Evolutionary conservation across 2,797 vertebrate genomes (phyloP), one percentile per base, ranked within the genome.

Genomic region (Cichlasoma orientale): DNA sequence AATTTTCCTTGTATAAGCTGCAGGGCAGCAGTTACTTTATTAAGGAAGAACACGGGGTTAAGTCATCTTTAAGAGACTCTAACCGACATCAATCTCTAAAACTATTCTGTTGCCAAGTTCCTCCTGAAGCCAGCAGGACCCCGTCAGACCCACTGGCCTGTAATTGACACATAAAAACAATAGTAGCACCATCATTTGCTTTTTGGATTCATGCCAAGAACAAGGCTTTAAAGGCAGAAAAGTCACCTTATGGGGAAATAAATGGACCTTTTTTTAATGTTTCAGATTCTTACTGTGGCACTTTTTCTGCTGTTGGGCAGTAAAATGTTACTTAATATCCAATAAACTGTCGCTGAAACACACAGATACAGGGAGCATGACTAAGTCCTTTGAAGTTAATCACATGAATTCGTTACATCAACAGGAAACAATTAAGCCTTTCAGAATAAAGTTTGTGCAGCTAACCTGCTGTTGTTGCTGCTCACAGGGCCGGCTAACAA

Each of bases 41-140:
- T 8, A 1, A 57, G 27, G 3, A 56, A 52, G 59, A 72, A 74
- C 57, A 73, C 29, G n/a, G 6, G 59, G 56, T 79, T 75, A 77
- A 70, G n/a, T 25, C 9, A 76, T 57, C 66, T 59, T 78, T 41
- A 50, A 57, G 50, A 59, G 84, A 80, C 63, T 75, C 63, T 27
- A 66, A 57, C 58, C 47, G 21, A 59, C 77, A 81, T 75, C 59
- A 80, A 84, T 79, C 80, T 82, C 18, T 61, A 54, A 79, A 82
- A 87, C 31, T 25, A 66, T 55, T 41, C 44, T 74, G 25, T 44
- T 70, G 75, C 78, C 80, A 75, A 75, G 31, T 54, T 83, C 47
- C 52, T 53, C 47, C n/a, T 14, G 18, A 21, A 57, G 73, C 69
- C 74, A 55, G 58, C 31, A 52, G 77, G 55, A 56, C 74, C 5